Conservation (phyloP, 2,797 vertebrate species). For the Myiotriccus ornatus region DNA sequence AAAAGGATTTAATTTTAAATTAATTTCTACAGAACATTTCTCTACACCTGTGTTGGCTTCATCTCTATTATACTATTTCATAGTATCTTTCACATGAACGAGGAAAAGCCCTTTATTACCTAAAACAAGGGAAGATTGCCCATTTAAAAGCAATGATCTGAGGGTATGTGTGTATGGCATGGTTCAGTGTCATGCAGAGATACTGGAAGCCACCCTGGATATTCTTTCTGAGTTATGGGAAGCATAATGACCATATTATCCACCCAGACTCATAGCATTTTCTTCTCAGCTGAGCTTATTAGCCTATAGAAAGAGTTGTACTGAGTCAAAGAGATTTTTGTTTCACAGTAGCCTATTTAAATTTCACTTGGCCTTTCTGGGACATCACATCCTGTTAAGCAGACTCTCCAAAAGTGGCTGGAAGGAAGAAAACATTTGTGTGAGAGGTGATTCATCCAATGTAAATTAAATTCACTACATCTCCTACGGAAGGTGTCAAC, state of each 20-base stretch:
- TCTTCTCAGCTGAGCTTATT: neutral
- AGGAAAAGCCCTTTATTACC: neutral
- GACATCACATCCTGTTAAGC: neutral
- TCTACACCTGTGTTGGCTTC: neutral
- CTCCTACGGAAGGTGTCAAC: neutral
- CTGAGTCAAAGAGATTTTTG: neutral
- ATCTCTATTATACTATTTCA: neutral
- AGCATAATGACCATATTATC: neutral
- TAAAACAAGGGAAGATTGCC: neutral
- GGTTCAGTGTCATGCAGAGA: neutral
- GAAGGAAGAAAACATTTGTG: neutral
- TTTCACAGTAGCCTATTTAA: neutral
- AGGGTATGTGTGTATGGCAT: fast-evolving
- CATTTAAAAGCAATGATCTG: neutral
- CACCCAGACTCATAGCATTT: neutral
- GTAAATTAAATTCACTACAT: neutral
- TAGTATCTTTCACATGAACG: neutral
- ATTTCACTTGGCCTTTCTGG: neutral
- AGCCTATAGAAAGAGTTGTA: neutral
- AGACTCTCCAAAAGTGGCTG: neutral
- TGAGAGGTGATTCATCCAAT: neutral
- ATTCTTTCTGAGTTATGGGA: neutral
- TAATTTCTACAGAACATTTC: neutral
- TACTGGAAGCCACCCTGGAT: neutral
- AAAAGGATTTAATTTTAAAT: neutral